phyloP scores from a whole-genome alignment of 1,140 invertebrate genomes.

The Pachypeltis micranthus region DNA sequence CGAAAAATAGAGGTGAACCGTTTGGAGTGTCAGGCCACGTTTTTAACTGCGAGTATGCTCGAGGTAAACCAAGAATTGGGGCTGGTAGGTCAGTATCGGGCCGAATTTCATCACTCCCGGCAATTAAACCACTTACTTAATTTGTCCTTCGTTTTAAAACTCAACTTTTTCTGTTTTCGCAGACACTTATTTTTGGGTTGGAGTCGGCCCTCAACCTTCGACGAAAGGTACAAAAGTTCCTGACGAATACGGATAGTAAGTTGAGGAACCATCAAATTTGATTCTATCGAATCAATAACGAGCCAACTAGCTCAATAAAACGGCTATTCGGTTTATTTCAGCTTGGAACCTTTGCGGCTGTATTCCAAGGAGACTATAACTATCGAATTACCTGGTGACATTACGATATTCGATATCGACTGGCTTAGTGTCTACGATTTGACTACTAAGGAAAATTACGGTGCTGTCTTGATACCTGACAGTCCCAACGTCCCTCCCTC shows the following conservation, averaged over 20 bases:
- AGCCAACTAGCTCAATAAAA: no score
- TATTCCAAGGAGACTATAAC: conserved; percentile 65
- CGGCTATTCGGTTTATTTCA: conserved; percentile 38
- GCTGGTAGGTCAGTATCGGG: no score
- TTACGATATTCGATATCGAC: conserved; percentile 70
- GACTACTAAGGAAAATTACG: conserved; percentile 55
- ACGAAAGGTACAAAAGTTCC: conserved; percentile 68
- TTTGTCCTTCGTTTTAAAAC: conserved; percentile 11
- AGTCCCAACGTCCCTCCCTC: conserved; percentile 76
- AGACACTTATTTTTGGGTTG: conserved; percentile 77
- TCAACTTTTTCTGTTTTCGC: conserved; percentile 21
- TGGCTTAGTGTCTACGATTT: conserved; percentile 76
- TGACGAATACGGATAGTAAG: conserved; percentile 87
- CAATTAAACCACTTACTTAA: no score
- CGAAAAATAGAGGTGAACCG: no score
- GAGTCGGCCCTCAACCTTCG: conserved; percentile 73
- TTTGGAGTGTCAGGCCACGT: no score
- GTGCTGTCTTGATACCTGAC: conserved; percentile 65
- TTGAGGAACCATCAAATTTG: no score
- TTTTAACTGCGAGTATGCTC: no score
- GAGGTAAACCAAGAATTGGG: no score
- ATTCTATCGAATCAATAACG: no score
- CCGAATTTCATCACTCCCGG: no score
- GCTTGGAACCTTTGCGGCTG: conserved; percentile 53
- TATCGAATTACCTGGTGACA: conserved; percentile 66